Evolutionary conservation across 2,113 vertebrate species (phyloP), one percentile per base, ranked within the genome.

Genomic region (Ondatra zibethicus): DNA sequence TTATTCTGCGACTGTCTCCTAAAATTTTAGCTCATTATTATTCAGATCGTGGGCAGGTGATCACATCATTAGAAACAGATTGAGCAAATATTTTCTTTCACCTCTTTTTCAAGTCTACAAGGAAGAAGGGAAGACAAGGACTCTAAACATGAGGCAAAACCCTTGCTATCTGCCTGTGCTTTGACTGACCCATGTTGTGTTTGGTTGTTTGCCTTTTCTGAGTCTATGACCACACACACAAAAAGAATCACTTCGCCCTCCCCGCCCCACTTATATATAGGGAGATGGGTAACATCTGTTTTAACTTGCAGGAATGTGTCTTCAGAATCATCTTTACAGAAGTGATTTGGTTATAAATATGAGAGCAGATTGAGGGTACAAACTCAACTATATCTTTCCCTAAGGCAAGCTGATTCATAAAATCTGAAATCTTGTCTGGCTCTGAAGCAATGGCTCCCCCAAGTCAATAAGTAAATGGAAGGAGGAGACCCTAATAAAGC

Each of bases 401-500:
- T 85, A 77, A 92, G 89, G 98, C 92, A 96, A 80, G 52, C 50
- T 95, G 82, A 95, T 98, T 97, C 65, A 95, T 93, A 92, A 91
- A 97, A 88, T 80, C 36, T 92, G 92, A 98, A 97, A 93, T 96
- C 95, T 88, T 96, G 91, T 95, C 88, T 89, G 91, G 45, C 89
- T 76, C 93, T 90, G 95, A 95, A 95, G 92, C 96, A 95, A 95
- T 73, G 52, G 95, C 96, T 96, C 93, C 73, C 80, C 23, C 88
- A 97, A 97, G 72, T 94, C 97, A 96, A 96, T 97, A 97, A 95
- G 92, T 88, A 96, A 97, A 92, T 68, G 68, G 12, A 42, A 91
- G 78, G 95, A 94, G 97, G 98, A 98, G 97, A 95, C n/a, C 8
- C 10, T 86, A 97, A 88, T 78, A 93, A 97, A 96, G 93, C 63